Percentiles rank a stretch among this genome's conserved stretches.
Conservation (phyloP, 2,888 invertebrate species). For the Athalia circularis region DNA sequence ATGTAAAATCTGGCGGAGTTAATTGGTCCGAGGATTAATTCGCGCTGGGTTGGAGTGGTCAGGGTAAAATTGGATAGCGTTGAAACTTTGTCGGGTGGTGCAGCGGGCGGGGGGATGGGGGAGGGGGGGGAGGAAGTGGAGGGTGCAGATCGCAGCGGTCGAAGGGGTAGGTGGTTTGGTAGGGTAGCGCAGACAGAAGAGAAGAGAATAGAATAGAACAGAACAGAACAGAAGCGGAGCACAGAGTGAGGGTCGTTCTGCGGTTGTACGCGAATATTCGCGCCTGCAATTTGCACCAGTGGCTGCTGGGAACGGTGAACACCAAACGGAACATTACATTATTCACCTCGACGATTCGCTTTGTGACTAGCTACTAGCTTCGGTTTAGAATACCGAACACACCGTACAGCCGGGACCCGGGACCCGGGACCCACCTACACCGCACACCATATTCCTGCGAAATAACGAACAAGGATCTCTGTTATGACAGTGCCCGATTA, state of each 20-base stretch:
- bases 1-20: not conserved
- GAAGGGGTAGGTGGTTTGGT: too few species aligned
- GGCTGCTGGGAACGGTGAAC: not conserved
- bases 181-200: too few species aligned
- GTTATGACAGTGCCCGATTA: too few species aligned
- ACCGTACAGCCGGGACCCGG: not conserved
- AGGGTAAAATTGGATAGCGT: constrained; percentile 21
- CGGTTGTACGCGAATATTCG: not conserved
- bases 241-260: not conserved
- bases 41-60: too few species aligned
- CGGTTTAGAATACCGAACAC: not conserved
- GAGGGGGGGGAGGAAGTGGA: too few species aligned
- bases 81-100: constrained; percentile 29
- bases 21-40: constrained; percentile 33
- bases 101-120: too few species aligned
- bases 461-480: too few species aligned
- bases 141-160: too few species aligned
- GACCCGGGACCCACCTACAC: too few species aligned
- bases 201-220: too few species aligned
- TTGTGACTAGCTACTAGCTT: constrained; percentile 35
- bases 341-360: constrained; percentile 52
- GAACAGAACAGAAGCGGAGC: too few species aligned
- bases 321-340: constrained; percentile 48
- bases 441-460: too few species aligned
- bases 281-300: constrained; percentile 3